Evolutionary conservation across 2,888 invertebrate species (phyloP), one percentile per base, ranked within the genome.

Genomic region (Alitta virens): DNA sequence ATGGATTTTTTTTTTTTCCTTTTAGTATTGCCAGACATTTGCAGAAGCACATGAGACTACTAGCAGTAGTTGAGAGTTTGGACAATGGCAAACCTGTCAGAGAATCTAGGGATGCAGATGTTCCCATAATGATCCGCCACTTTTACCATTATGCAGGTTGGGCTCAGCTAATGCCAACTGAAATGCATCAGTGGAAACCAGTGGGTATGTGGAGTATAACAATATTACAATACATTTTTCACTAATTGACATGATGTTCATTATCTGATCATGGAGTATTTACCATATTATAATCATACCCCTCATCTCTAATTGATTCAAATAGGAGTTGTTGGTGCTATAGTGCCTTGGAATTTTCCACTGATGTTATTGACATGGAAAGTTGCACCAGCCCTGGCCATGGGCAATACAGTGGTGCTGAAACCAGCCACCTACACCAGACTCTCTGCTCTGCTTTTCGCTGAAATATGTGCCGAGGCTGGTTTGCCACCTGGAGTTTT

Each of bases 91-190:
- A 83, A 64, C 77, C 82, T n/a, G 72, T 79, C 54, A 75, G 82
- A 33, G 84, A 85, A 71, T 82, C 83, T 1, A 76, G 82, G 63
- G 82, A 80, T 66, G 78, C 80, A 64, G 81, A 82, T 71, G 67
- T 85, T 43, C 79, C 82, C 2, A 75, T 78, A 42, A 78, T 85
- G 49, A 78, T 84, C 24, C 78, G 85, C 56, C 84, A 83, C 73
- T 80, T 86, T 63, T 83, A 83, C 71, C 85, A 85, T 72, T 84
- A 86, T 76, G 83, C 85, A 18, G 83, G 83, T 63, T 85, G 84
- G 83, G 82, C 84, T 12, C 78, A 82, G 66, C 72, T 82, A 9
- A 73, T 74, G 66, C 75, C 79, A 24, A 73, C 76, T 56, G 81
- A 84, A 67, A 78, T 83, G 77, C 64, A 64, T n/a, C 76, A 75